Conservation (phyloP, 2,113 vertebrate species). For the zebrafish (Danio rerio) region DNA sequence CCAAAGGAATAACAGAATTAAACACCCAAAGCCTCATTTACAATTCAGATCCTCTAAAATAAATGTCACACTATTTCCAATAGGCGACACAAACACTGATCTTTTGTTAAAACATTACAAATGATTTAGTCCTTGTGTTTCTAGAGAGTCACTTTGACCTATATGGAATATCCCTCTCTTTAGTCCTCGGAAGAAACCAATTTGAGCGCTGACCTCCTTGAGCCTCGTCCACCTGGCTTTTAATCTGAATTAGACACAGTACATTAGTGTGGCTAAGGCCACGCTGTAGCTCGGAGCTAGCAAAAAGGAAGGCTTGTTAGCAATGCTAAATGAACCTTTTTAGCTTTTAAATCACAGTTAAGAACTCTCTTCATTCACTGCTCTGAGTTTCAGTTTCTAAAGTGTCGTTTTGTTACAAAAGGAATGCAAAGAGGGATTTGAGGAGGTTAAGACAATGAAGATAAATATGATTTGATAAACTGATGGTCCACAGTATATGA, state of each 20-base stretch:
- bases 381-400: conserved; percentile 18
- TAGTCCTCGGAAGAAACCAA: conserved; percentile 30
- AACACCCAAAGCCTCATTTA: no score
- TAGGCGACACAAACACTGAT: conserved; percentile 17
- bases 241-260: conserved; percentile 56
- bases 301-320: conserved; percentile 42
- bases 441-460: background rate
- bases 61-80: background rate
- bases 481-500: background rate
- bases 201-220: conserved; percentile 35
- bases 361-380: conserved; percentile 19
- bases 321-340: conserved; percentile 48
- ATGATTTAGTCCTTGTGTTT: conserved; percentile 27
- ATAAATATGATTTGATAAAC: background rate
- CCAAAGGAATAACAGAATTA: conserved; percentile 11
- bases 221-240: conserved; percentile 39
- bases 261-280: conserved; percentile 37
- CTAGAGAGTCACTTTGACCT: conserved; percentile 46
- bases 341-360: conserved; percentile 40
- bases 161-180: conserved; percentile 60
- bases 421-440: background rate
- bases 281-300: conserved; percentile 39
- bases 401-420: conserved; percentile 12
- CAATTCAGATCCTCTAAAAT: background rate
- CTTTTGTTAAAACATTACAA: conserved; percentile 32